Conservation (phyloP, 2,888 invertebrate genomes). For the Lymantria monacha region DNA sequence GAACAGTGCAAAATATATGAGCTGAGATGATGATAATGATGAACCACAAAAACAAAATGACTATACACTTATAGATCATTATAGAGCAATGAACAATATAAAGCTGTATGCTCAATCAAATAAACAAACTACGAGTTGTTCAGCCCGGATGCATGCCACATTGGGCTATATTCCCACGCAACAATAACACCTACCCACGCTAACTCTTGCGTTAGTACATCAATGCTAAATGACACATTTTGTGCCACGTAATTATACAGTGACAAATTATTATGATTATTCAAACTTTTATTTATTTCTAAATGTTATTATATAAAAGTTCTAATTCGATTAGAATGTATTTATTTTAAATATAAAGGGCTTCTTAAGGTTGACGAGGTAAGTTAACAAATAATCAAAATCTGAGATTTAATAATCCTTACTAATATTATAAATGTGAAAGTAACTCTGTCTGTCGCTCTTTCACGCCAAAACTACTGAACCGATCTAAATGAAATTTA, state of each 20-base stretch:
- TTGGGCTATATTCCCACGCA: slow-evolving; percentile 70
- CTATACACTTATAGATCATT: no score
- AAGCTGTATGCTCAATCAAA: background rate
- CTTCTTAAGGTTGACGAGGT: background rate
- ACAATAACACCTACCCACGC: slow-evolving; percentile 56
- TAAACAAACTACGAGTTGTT: slow-evolving; percentile 13
- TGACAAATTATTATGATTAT: background rate
- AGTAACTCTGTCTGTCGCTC: no score
- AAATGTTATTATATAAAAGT: no score
- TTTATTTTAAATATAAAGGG: no score
- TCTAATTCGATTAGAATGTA: background rate
- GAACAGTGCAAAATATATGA: no score
- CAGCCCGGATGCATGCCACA: slow-evolving; percentile 45
- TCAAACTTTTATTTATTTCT: no score
- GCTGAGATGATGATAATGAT: no score
- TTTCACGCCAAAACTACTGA: background rate
- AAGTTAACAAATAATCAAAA: background rate
- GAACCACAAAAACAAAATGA: no score
- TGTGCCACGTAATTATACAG: slow-evolving; percentile 6
- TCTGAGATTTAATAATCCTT: no score
- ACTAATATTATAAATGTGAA: no score
- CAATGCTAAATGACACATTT: slow-evolving; percentile 50
- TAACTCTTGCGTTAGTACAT: slow-evolving; percentile 44
- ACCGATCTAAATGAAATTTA: background rate
- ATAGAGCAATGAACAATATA: no score